Evolutionary conservation across 2,797 vertebrate species (phyloP), one percentile per base, ranked within the genome.

Genomic region (Crax fasciolata): DNA sequence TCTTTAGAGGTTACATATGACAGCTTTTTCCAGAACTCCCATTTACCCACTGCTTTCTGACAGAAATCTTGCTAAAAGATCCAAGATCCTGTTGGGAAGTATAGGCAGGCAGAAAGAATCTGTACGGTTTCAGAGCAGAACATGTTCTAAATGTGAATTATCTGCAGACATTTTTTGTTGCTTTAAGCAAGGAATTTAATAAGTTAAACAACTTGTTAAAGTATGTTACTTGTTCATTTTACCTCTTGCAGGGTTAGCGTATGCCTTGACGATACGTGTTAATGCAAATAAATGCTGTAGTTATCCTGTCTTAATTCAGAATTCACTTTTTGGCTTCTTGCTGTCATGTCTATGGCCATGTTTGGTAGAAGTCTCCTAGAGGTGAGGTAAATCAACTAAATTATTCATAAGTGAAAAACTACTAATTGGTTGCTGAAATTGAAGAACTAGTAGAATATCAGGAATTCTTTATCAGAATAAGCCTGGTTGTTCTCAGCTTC

Each of bases 391-490:
- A 73, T 66, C 67, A 63, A 6, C 43, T 70, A 19, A 57, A 62
- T 84, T 46, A 82, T 82, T 82, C n/a, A 73, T 48, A 90, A 41
- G 2, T 17, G 58, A 41, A 81, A 67, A 78, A 51, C 73, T 93
- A 28, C 32, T 74, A 72, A 62, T 39, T 61, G 44, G 55, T 75
- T 66, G 39, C 32, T 70, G 55, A 72, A 90, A 67, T 38, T 74
- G 71, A 84, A 32, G 16, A 74, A 28, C 39, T 70, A 58, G 16
- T 66, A 58, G 25, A 68, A 49, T 24, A 89, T 38, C 39, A 75
- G 72, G 62, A 82, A 52, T 78, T 87, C 32, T 74, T 79, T 23
- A 35, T 58, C 39, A 88, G 72, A 84, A 78, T 74, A 84, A 63
- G 49, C 49, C 21, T 77, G 30, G 59, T 79, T 94, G n/a, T 90